phyloP scores from a whole-genome alignment of 2,113 vertebrate species.

The Felis catus region F.catus_Fca126_mat1.0 CM031411.1:15789001-15789500 shows the following conservation, averaged over 20 bases:
- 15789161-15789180: conserved; percentile 17
- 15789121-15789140: neutral
- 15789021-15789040: neutral
- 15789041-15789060: neutral
- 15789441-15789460: neutral
- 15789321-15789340: neutral
- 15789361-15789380: neutral
- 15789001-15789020: neutral
- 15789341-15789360: neutral
- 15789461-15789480: neutral
- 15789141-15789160: neutral
- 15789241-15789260: neutral
- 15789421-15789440: neutral
- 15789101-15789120: neutral
- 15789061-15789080: too few relatives aligned
- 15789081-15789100: neutral
- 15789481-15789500: neutral
- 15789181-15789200: neutral
- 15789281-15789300: neutral
- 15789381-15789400: neutral
- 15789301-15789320: neutral
- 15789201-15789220: neutral
- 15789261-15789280: neutral
- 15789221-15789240: neutral
- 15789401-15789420: neutral